Conservation (phyloP, 1,140 invertebrate species). For the honey bee (Apis mellifera) region Amel_HAv3.1 CM009943.2:7058501-7059000, state of each 20-base stretch:
- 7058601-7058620: neutral
- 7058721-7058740: slow-evolving; percentile 50
- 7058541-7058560: neutral
- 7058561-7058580: neutral
- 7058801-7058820: slow-evolving; percentile 70
- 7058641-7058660: slow-evolving; percentile 43
- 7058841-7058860: slow-evolving; percentile 76
- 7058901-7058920: slow-evolving; percentile 58
- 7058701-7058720: slow-evolving; percentile 19
- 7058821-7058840: slow-evolving; percentile 73
- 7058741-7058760: slow-evolving; percentile 48
- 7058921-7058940: neutral
- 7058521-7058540: too few species aligned
- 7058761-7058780: slow-evolving; percentile 61
- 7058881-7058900: slow-evolving; percentile 67
- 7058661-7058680: slow-evolving; percentile 57
- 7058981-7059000: slow-evolving; percentile 4
- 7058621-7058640: slow-evolving; percentile 19
- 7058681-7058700: slow-evolving; percentile 52
- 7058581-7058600: neutral
- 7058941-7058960: slow-evolving; percentile 6
- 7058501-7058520: too few species aligned
- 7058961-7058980: slow-evolving; percentile 38
- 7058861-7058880: slow-evolving; percentile 62
- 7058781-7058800: slow-evolving; percentile 60